Percentiles rank a stretch among this genome's conserved stretches.
phyloP scores from a whole-genome alignment of 2,113 vertebrate species.

The Pandion haliaetus region DNA sequence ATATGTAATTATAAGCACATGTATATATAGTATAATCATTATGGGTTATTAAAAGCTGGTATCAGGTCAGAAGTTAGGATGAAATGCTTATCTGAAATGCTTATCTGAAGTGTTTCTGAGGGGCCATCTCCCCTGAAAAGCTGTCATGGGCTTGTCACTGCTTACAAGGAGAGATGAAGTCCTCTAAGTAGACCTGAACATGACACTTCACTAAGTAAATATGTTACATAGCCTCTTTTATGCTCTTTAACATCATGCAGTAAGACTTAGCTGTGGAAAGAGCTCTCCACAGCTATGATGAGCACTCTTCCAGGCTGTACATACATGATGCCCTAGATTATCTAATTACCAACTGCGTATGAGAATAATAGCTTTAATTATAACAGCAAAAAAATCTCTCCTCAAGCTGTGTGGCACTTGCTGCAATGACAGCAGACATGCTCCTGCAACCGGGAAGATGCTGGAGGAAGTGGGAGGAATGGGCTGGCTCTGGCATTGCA shows the following conservation, averaged over 20 bases:
- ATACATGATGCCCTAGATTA: background rate
- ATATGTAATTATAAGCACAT: background rate
- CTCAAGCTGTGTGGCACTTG: rapidly evolving
- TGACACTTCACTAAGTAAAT: background rate
- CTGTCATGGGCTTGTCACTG: background rate
- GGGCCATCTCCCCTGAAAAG: background rate
- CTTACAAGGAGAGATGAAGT: background rate
- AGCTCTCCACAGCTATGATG: background rate
- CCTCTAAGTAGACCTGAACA: background rate
- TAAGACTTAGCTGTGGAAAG: background rate
- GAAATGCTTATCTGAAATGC: background rate
- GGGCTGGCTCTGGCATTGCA: background rate
- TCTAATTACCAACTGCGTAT: background rate
- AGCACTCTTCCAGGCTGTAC: background rate
- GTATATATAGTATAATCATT: background rate
- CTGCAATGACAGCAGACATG: background rate
- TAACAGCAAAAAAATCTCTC: background rate
- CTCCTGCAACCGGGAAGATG: background rate
- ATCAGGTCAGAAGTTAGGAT: background rate
- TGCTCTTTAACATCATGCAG: background rate
- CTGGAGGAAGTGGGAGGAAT: background rate
- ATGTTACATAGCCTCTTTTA: background rate
- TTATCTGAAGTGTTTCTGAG: background rate
- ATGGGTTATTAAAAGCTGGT: background rate
- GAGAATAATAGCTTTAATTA: background rate